phyloP scores from a whole-genome alignment of 2,888 invertebrate species.

The Euproctis similis region DNA sequence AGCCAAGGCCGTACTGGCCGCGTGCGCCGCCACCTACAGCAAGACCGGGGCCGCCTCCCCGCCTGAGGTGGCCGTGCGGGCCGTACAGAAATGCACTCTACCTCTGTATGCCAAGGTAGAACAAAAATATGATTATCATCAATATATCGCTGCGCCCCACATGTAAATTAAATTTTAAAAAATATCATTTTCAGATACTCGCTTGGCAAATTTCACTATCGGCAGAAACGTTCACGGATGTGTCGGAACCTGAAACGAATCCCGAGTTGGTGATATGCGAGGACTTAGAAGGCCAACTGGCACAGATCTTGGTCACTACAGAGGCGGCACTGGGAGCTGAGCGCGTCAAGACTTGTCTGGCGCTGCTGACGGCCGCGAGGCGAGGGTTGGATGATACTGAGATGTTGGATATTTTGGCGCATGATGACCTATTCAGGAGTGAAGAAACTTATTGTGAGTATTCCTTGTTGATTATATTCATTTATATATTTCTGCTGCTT shows the following conservation, averaged over 20 bases:
- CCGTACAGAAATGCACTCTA: slow-evolving; percentile 79
- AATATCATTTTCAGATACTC: slow-evolving; percentile 55
- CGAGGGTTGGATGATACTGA: slow-evolving; percentile 89
- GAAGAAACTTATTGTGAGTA: slow-evolving; percentile 78
- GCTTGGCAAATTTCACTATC: slow-evolving; percentile 72
- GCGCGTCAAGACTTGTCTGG: slow-evolving; percentile 80
- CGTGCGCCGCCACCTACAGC: slow-evolving; percentile 61
- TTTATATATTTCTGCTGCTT: no score
- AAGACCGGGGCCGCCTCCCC: slow-evolving; percentile 75
- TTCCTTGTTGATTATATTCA: no score
- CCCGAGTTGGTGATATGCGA: slow-evolving; percentile 60
- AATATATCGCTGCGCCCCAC: no score
- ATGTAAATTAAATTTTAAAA: background rate
- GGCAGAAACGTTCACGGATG: slow-evolving; percentile 63
- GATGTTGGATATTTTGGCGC: slow-evolving; percentile 82
- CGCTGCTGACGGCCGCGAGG: slow-evolving; percentile 83
- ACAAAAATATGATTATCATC: no score
- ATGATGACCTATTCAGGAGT: slow-evolving; percentile 78
- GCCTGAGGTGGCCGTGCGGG: slow-evolving; percentile 76
- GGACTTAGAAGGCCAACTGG: slow-evolving; percentile 77
- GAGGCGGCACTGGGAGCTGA: slow-evolving; percentile 81
- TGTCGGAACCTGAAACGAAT: slow-evolving; percentile 50
- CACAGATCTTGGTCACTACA: slow-evolving; percentile 79
- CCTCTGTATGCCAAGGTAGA: slow-evolving; percentile 82
- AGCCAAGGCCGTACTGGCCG: slow-evolving; percentile 52